Evolutionary conservation across 2,888 invertebrate species (phyloP), one percentile per base, ranked within the genome.

Genomic region (Terebella lapidaria): DNA sequence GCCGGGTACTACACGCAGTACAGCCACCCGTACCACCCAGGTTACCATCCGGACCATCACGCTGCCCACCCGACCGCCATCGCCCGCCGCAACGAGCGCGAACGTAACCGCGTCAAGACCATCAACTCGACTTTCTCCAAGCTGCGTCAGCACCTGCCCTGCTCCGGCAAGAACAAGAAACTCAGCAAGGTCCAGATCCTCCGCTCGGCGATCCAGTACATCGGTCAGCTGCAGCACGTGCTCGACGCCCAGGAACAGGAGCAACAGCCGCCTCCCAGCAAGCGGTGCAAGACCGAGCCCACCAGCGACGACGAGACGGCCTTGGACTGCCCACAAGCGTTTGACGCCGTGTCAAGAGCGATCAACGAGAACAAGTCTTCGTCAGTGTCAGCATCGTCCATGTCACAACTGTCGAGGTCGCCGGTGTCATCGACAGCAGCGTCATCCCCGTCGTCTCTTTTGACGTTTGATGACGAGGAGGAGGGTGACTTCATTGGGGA

Each of bases 161-260:
- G 74, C 4, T 30, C 58, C 3, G 70, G 72, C 54, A 73, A 75
- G 57, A 75, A 80, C 49, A 75, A 74, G 56, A 62, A 78, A 47
- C 69, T 78, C 5, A 76, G 77, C 57, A 78, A 78, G 67, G 78
- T 77, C 18, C 76, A 78, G 47, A 77, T 75, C 2, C 62, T 78
- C 3, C 61, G 75, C 18, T 61, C 68, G 20, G 78, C 78, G 28
- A 77, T 78, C 29, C 64, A 71, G 29, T 78, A 78, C 57, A 78
- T 78, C 15, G 64, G 69, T 59, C 67, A 72, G 45, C 65, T 78
- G 18, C 65, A 74, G 59, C 54, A 56, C 25, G 25, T 64, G 0
- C 60, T 68, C 24, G 58, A 58, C 53, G 15, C 27, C 10, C 53
- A 53, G 53, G 27, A 53, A 10, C 5, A 49, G 24, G 49, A 49